Base-by-base conservation (phyloP, 2,113 vertebrate species). In the Microcebus lehilahytsara region DNA sequence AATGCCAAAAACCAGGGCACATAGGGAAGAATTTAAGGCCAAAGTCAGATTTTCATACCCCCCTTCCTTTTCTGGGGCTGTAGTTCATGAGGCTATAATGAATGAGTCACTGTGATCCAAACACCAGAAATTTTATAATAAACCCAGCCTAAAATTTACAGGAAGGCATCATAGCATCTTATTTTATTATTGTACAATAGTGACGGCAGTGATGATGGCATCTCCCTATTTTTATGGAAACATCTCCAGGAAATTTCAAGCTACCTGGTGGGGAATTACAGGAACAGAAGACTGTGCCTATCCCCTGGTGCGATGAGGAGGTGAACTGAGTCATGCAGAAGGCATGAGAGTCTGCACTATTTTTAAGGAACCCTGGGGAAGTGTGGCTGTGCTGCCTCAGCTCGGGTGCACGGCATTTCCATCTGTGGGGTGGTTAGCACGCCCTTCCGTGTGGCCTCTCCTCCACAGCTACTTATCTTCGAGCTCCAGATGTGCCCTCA, bases 1-100 rank as follows among this genome's bases (percentile, higher is more conserved):
- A 34, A 97, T 12, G 74, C 49, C 72, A 95, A 89, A 96, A 97
- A 77, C 69, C 69, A 92, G 32, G 85, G 88, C 96, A 58, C 4
- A 12, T 0, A 34, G 96, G 60, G 11, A 85, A 75, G 81, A 72
- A 49, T 32, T 64, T 85, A 40, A 89, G 79, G 78, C 64, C 23
- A 72, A 88, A 96, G 51, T 53, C 27, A 42, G 4, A 66, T 96
- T 94, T 86, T 49, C 83, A 71, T 27, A 64, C n/a, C 56, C 56
- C 34, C 66, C 20, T 11, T 71, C 53, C 67, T 90, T 58, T 89
- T 25, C n/a, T 23, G 60, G 60, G 37, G n/a, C 60, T 40, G 9
- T 12, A 56, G 83, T 62, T 95, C 37, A 67, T 17, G 32, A 66
- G 4, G 40, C 34, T 37, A 14, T 66, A 7, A 51, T 3, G 27